Conservation (phyloP, 64 coral and sea anemone species). For the Actinia equina region DNA sequence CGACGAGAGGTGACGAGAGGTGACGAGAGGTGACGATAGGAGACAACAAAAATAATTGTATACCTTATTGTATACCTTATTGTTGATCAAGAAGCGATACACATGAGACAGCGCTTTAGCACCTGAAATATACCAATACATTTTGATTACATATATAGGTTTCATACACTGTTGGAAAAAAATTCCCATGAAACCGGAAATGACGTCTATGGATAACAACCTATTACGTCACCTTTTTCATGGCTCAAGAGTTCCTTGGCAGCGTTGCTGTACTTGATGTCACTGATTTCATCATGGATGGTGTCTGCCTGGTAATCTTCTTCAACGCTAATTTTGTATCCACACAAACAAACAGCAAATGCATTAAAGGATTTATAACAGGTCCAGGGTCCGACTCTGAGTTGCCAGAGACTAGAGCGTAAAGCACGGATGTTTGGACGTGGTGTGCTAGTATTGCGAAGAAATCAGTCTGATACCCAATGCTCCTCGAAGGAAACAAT, state of each 20-base stretch:
- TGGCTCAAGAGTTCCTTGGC: constrained; percentile 39
- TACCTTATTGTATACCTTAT: constrained; percentile 69
- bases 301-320: constrained; percentile 78
- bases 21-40: not conserved
- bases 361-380: not conserved
- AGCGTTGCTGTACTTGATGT: constrained; percentile 44
- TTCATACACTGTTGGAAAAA: no score
- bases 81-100: constrained; percentile 64
- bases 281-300: constrained; percentile 62
- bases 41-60: no score
- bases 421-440: no score
- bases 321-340: not conserved
- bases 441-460: no score
- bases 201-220: not conserved
- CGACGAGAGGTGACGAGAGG: not conserved
- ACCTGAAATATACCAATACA: constrained; percentile 15
- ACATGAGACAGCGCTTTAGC: constrained; percentile 53
- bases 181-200: not conserved
- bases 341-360: not conserved
- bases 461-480: no score
- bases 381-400: no score
- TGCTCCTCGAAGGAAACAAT: no score
- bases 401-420: no score
- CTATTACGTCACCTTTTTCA: constrained; percentile 25
- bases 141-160: not conserved